Evolutionary conservation across 2,797 vertebrate species (phyloP), one percentile per base, ranked within the genome.

Genomic region (Gobionotothen gibberifrons): DNA sequence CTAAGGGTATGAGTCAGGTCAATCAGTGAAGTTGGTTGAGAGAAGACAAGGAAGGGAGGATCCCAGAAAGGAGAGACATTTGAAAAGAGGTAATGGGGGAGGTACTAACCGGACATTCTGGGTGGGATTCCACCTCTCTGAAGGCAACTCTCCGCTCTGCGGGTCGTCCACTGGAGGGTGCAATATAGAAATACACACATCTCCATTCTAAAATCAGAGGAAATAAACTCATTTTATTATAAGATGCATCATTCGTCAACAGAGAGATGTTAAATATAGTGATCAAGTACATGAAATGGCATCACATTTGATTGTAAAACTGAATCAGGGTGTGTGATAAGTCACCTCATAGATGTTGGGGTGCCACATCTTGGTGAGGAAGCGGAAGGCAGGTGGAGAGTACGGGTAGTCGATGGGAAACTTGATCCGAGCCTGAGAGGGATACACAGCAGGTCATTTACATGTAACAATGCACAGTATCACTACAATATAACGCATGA

Each of bases 291-390:
- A 61, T 11, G 8, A 43, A 22, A 55, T 22, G 13, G 16, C 3
- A 0, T 26, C 36, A 11, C 2, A 74, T 8, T 21, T 11, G 26
- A 13, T 66, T 4, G 17, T 60, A 17, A n/a, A 40, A 44, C 0
- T 52, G 32, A 62, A 46, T 13, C 11, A 26, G 44, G 7, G 40
- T 55, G 14, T 26, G 26, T 65, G 53, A 73, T 19, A 46, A 71
- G 64, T 86, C 55, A 98, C 98, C 97, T 99, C 98, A 0, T 99
- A 99, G 83, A 99, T 99, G 92, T 99, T 99, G 39, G 98, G 98
- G 88, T 99, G 98, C 98, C 98, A 99, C 98, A 99, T 99, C 92
- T 99, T 99, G 62, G 98, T 99, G 69, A 99, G 93, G 89, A 99
- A 99, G 44, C 97, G 94, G 78, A 99, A 99, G 66, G 97, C 94